Evolutionary conservation across 2,888 invertebrate genomes (phyloP), one percentile per base, ranked within the genome.

Genomic region (Peribatodes rhomboidaria): DNA sequence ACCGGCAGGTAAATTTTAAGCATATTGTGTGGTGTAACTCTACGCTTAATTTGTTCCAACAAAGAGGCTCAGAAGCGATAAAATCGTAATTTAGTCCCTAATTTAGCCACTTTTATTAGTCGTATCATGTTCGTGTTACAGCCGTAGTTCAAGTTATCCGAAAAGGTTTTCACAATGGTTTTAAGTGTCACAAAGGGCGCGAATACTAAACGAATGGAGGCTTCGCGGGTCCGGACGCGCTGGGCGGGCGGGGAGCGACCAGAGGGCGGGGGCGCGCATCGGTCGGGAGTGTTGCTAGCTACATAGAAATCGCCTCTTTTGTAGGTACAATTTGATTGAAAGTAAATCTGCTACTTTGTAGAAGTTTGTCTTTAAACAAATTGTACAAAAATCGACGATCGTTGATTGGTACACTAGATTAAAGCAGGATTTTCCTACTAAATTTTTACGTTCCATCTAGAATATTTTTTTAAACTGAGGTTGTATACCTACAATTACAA

Each of bases 121-220:
- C 60, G 64, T 77, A 76, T 79, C 77, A 75, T 76, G 77, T 77
- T 74, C 73, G 65, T 74, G 68, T 78, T 74, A 81, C 79, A 76
- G 72, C 69, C 73, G 71, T 77, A 78, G 81, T 80, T 77, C 68
- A 77, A 82, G 72, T 82, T 81, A 74, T 78, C 67, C 75, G 68
- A 78, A 82, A 82, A 81, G 84, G 85, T 85, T 85, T 82, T 83
- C 85, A 88, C 89, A 90, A 90, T 86, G 87, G 90, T 89, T 88
- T 90, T 84, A 82, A 91, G 91, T 92, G 89, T 91, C 90, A 91
- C 90, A 91, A 89, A 91, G 90, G 91, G 91, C 88, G 90, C 89
- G 89, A 90, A 91, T 86, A 85, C 85, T 88, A 87, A 90, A 85
- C 90, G 88, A 88, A 84, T 84, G 85, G 86, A 88, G 87, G 86